These are phyloP conservation scores for Sylvietta virens DNA, from an alignment of 2,113 vertebrate genomes.

Conservation along the genomic window DNA sequence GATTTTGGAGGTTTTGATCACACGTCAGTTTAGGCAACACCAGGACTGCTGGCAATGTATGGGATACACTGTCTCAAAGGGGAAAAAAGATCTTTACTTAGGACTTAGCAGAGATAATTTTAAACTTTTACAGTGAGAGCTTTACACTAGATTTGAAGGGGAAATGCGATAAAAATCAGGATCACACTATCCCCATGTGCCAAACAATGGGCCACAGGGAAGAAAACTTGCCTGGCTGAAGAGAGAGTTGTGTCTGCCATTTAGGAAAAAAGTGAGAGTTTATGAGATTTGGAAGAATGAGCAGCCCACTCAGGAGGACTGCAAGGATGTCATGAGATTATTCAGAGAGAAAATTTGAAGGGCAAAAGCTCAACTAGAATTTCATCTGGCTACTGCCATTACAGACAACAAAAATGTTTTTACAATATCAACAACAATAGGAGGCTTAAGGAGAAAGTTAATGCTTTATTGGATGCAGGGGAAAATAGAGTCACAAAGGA, in stretches of 20 bases:
- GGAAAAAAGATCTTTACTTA: neutral
- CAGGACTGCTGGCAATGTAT: neutral
- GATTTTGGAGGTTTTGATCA: neutral
- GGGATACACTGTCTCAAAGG: neutral
- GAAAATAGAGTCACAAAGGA: neutral
- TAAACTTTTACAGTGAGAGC: neutral
- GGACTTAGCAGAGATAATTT: neutral
- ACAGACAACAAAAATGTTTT: neutral
- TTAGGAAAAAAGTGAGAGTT: neutral
- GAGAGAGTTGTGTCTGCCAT: neutral
- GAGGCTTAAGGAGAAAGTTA: neutral
- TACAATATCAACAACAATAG: neutral
- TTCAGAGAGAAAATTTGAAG: neutral
- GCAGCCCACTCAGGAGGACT: neutral
- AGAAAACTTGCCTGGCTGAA: neutral
- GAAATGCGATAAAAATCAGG: neutral
- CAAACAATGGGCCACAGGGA: neutral
- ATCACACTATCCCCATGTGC: neutral
- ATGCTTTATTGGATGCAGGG: neutral
- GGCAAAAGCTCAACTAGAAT: neutral
- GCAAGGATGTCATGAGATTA: neutral
- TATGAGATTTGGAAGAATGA: neutral
- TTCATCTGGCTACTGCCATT: neutral
- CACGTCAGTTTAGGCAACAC: fast-evolving
- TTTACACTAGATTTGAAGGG: neutral